Conservation (phyloP, 1,140 invertebrate species). For the Anastatus disparis region DNA sequence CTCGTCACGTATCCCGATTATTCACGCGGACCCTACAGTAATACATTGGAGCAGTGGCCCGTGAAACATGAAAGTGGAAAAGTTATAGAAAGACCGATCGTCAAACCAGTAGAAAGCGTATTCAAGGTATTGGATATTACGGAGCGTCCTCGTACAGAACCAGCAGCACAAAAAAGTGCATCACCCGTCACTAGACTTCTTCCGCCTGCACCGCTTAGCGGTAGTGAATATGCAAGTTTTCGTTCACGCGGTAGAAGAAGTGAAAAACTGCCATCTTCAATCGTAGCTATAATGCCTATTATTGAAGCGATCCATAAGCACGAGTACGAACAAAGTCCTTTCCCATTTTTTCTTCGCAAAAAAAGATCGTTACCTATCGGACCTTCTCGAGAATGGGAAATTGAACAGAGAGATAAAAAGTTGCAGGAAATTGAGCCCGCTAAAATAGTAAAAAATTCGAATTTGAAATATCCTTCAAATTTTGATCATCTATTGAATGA, state of each 20-base stretch:
- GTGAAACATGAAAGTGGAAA: not conserved
- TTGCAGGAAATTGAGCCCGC: not conserved
- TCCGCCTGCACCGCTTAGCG: constrained; percentile 40
- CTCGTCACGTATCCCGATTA: not conserved
- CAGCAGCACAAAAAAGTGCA: not conserved
- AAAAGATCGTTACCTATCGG: constrained; percentile 17
- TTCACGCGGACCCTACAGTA: not conserved
- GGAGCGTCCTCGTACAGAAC: not conserved
- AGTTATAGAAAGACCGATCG: no score
- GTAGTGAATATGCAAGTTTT: constrained; percentile 44
- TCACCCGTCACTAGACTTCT: constrained; percentile 40
- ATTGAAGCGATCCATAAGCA: constrained; percentile 21
- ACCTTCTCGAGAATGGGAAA: constrained; percentile 16
- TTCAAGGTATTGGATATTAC: not conserved
- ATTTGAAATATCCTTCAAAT: not conserved
- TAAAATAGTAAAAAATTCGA: constrained; percentile 18
- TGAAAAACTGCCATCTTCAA: not conserved
- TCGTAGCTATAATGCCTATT: constrained; percentile 17
- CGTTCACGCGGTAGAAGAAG: constrained; percentile 13
- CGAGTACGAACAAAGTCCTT: not conserved
- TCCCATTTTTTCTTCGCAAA: constrained; percentile 30
- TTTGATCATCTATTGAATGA: constrained; percentile 45
- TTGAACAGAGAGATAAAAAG: constrained; percentile 18
- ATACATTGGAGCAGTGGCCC: not conserved
- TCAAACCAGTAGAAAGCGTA: constrained; percentile 7